Base-by-base conservation (phyloP, 1,140 invertebrate genomes). In the Drosophila grimshawi region DNA sequence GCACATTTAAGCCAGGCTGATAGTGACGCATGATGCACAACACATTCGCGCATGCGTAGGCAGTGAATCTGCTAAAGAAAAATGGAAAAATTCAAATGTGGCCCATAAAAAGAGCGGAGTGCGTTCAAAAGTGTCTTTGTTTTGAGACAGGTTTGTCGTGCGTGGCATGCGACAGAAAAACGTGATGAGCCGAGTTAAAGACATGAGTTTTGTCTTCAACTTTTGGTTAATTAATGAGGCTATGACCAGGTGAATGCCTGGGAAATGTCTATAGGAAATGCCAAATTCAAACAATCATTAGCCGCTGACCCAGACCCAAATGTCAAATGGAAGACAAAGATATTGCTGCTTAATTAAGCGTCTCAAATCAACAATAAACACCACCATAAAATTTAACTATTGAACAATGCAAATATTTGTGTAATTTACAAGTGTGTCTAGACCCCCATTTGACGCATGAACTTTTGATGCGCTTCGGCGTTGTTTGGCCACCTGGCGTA, bases 101-200 rank as follows among this genome's bases (percentile, higher is more conserved):
- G n/a, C n/a, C n/a, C n/a, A n/a, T n/a, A n/a, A n/a, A n/a, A n/a
- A n/a, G n/a, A 59, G 59, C 43, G 30, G 52, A 85, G 73, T 82
- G 76, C 76, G 72, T 79, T 79, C 43, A 86, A 59, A 86, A 82
- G 49, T 81, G 51, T 81, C 82, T 82, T 86, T 86, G 82, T 86
- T 62, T 85, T 65, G 41, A 43, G 80, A 71, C 76, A 55, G 62
- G 57, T 65, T 46, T 27, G 27, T 19, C 51, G 32, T 52, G 3
- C 64, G 64, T 63, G 66, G 76, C 83, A 80, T 81, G 82, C 75
- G 82, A 86, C 82, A 86, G 65, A 65, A 37, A 51, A 19, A 41
- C 45, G 27, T 46, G 63, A 48, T 46, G 79, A 49, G 60, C 70
- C 62, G 52, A 76, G 72, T 72, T 80, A 66, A 83, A 85, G 43